A percentile compares a stretch with the other conserved stretches of the same genome.
Conservation (phyloP, 1,140 invertebrate species). For the Drosophila nigromelanica region DNA sequence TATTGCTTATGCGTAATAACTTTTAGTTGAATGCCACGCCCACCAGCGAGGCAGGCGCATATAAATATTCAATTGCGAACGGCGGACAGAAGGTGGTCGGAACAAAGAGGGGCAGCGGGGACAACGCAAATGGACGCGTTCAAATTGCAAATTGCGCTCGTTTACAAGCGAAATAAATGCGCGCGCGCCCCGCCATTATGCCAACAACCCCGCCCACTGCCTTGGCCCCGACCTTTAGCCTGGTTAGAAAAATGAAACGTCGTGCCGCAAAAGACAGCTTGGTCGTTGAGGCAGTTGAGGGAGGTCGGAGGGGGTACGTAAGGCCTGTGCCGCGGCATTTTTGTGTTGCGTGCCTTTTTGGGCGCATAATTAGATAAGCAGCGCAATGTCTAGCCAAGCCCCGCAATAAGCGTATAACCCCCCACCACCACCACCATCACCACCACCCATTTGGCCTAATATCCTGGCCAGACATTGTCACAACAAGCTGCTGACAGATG, state of each 20-base stretch:
- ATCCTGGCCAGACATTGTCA: constrained; percentile 36
- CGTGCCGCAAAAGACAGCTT: constrained; percentile 72
- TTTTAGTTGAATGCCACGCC: constrained; percentile 64
- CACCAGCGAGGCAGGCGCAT: constrained; percentile 23
- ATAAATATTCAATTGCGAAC: constrained; percentile 78
- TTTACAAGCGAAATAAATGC: constrained; percentile 76
- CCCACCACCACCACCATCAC: neutral
- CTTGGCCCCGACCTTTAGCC: constrained; percentile 5
- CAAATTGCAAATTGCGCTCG: constrained; percentile 75
- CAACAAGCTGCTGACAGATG: constrained; percentile 77
- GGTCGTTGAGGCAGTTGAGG: constrained; percentile 10
- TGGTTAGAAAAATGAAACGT: constrained; percentile 75
- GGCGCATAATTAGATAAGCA: constrained; percentile 76
- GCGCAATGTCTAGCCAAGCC: constrained; percentile 47
- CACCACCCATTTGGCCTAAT: neutral
- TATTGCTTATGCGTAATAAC: constrained; percentile 57
- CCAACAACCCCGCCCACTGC: neutral
- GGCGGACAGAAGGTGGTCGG: constrained; percentile 14
- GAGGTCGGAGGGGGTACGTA: neutral
- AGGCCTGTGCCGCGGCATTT: constrained; percentile 39
- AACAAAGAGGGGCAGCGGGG: neutral
- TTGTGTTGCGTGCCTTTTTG: constrained; percentile 67
- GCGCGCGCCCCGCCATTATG: constrained; percentile 60
- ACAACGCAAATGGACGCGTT: constrained; percentile 57
- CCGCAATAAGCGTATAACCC: neutral